Evolutionary conservation across 2,888 invertebrate species (phyloP).

Genomic region (Hirtodrosophila alboralis): DNA sequence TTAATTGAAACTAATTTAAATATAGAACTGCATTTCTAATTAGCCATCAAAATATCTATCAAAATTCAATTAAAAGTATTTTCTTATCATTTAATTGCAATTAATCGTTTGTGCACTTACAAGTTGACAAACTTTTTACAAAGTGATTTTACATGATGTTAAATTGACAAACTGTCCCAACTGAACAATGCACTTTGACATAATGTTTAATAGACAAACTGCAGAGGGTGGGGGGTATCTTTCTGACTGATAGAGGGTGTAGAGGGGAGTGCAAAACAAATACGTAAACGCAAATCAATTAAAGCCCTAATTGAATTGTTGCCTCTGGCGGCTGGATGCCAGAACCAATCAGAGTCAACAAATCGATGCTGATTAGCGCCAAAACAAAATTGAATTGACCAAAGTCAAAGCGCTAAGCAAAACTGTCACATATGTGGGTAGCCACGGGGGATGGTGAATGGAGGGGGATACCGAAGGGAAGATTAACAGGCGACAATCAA

Average conservation of each 20-base stretch:
- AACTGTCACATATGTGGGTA: constrained; percentile 8
- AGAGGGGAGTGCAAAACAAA: constrained; percentile 30
- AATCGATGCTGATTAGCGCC: constrained; percentile 52
- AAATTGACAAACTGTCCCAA: background rate
- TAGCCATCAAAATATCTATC: no score
- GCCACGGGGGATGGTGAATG: background rate
- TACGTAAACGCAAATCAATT: constrained; percentile 64
- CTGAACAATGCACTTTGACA: constrained; percentile 34
- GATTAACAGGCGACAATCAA: constrained; percentile 36
- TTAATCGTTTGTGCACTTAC: no score
- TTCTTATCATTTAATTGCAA: no score
- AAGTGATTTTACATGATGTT: constrained; percentile 6
- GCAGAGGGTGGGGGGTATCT: background rate
- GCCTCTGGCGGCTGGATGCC: constrained; percentile 14
- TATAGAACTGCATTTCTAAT: no score
- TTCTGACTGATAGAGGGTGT: no score
- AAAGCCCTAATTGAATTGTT: constrained; percentile 64
- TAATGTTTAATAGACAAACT: constrained; percentile 1
- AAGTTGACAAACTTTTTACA: constrained; percentile 8
- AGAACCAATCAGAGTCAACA: constrained; percentile 6
- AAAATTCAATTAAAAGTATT: no score
- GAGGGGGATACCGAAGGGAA: background rate
- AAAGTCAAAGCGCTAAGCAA: constrained; percentile 45
- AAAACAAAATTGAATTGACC: constrained; percentile 59
- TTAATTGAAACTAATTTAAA: no score